A percentile compares a stretch with the other conserved stretches of the same genome.
Evolutionary conservation across 2,888 invertebrate genomes (phyloP).

Genomic region (Apeira syringaria): DNA sequence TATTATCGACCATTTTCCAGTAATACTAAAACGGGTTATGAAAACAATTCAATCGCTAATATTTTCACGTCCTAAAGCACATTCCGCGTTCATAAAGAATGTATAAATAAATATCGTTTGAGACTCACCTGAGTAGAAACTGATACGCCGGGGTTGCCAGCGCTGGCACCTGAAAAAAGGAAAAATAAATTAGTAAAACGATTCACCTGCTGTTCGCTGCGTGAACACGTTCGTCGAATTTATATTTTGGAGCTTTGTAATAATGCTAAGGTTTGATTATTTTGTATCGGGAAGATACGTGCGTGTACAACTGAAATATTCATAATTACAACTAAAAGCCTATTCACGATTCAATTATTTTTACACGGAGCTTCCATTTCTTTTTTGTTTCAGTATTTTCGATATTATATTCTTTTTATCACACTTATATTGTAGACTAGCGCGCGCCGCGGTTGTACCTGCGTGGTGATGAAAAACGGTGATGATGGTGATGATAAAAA

Average conservation of each 20-base stretch:
- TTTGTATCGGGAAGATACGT: constrained; percentile 4
- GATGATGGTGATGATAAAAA: no score
- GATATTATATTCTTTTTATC: no score
- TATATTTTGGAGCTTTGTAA: constrained; percentile 21
- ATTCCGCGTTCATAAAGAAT: neutral
- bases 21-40: no score
- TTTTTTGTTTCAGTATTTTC: no score
- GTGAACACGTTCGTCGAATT: constrained; percentile 21
- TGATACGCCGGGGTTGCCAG: constrained; percentile 64
- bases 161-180: constrained; percentile 60
- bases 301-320: constrained; percentile 18
- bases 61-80: neutral
- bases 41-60: neutral
- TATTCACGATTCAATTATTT: no score
- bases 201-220: constrained; percentile 7
- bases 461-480: no score
- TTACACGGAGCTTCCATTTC: no score
- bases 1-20: no score
- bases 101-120: constrained; percentile 11
- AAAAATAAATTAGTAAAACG: constrained; percentile 24
- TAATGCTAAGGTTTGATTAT: constrained; percentile 15
- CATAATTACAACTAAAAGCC: no score
- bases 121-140: constrained; percentile 74
- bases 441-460: no score
- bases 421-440: no score